Evolutionary conservation across 2,888 invertebrate species (phyloP), one percentile per base, ranked within the genome.

Genomic region (Drosophila multiciliata): DNA sequence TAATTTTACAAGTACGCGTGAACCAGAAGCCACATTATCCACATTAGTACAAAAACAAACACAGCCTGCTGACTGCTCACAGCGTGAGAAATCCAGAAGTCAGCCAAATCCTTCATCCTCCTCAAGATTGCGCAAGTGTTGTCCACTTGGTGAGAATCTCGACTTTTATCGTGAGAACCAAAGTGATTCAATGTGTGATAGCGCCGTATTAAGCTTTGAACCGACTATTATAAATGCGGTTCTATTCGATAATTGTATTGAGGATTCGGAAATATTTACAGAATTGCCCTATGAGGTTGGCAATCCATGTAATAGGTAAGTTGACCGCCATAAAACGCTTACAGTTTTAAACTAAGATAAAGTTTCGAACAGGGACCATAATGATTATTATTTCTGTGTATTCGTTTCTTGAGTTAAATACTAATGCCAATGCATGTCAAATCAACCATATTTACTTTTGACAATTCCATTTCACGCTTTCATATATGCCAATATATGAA

Each of bases 121-220:
- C 5, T 90, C 94, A 91, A 93, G 93, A 89, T 91, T 94, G 87
- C 93, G 93, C 69, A 93, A 93, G 86, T 93, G 93, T 60, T 92
- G 93, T 73, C 91, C 93, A 15, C 74, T 89, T 35, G 92, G 92
- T 53, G 92, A 92, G 73, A 92, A 90, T 64, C 78, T 92, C 52
- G 81, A 86, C 36, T 76, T 90, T 49, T 86, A 86, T 69, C 83
- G 87, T 4, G 85, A 90, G 48, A 86, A 88, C 48, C 83, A 90
- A 61, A 91, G 85, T 49, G 81, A 89, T 36, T 81, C 90, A 0
- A 75, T 90, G 75, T 91, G 91, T 29, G 86, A 86, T 35, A 80
- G 63, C 57, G 73, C 64, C 9, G 62, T 73, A 0, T n/a, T 74
- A 7, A 71, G 65, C 4, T 88, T 91, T 54, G 54, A 83, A 15